These are phyloP conservation scores for Dendrolimus punctatus DNA, from an alignment of 1,140 invertebrate genomes.

Conservation along the genomic window DNA sequence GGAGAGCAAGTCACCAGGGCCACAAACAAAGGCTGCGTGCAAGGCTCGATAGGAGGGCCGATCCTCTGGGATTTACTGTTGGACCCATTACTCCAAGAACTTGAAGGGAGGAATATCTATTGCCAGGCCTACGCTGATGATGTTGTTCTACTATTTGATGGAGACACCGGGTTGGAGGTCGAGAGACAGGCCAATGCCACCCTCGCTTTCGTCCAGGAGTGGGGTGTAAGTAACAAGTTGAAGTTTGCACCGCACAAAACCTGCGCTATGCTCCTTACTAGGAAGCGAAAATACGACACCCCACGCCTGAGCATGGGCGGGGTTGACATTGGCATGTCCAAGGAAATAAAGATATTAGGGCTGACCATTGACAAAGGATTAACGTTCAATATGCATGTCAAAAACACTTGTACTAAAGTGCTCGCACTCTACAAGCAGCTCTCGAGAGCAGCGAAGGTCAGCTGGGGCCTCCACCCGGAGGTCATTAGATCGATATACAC, in stretches of 20 bases:
- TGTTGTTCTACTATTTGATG: conserved; percentile 3
- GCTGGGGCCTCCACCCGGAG: conserved; percentile 2
- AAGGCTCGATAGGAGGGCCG: conserved; percentile 1
- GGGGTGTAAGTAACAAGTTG: no score
- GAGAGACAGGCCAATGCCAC: conserved; percentile 1
- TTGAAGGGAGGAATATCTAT: background rate
- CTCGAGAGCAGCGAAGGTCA: conserved; percentile 4
- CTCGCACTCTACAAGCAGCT: conserved; percentile 5
- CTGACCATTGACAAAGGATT: conserved; percentile 7
- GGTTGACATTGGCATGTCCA: conserved; percentile 2
- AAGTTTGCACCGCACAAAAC: no score
- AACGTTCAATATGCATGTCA: conserved; percentile 8
- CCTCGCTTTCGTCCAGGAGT: background rate
- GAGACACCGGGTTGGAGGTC: conserved; percentile 1
- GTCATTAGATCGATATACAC: no score
- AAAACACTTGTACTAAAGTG: conserved; percentile 4
- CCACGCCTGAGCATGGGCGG: no score
- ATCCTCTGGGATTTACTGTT: conserved; percentile 8
- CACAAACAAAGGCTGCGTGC: background rate
- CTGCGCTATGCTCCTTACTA: no score
- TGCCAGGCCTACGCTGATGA: conserved; percentile 9
- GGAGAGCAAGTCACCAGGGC: no score
- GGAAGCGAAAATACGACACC: no score
- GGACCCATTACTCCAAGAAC: conserved; percentile 5
- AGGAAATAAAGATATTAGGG: conserved; percentile 11